Base-by-base conservation (phyloP, 2,113 vertebrate genomes). In the Oncorhynchus mykiss region DNA sequence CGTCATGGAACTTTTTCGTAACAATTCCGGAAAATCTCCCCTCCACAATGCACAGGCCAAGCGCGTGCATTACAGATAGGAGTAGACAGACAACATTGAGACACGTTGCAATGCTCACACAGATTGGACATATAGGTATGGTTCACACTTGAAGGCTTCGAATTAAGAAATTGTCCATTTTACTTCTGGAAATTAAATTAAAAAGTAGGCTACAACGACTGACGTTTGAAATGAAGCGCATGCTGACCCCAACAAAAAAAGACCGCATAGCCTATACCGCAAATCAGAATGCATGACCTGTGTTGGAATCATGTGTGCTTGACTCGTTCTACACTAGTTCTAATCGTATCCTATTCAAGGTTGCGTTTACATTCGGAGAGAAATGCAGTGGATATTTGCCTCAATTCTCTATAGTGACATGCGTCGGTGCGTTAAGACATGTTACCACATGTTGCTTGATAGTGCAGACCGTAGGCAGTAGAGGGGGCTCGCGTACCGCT, bases 1-100 rank as follows among this genome's bases (percentile, higher is more conserved):
- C 89, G 89, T 93, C 89, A 93, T 91, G 88, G 91, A 93, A 93
- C 89, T 90, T 92, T 92, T 88, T 84, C 89, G 78, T 86, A 80
- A 70, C 67, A 79, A 14, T 60, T n/a, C 57, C 5, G 14, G 20
- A 85, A 85, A 74, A 86, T 87, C 90, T 86, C 91, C 91, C 88
- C 87, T 22, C 59, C 85, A 84, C 84, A 78, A 54, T 14, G 49
- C 81, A 82, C 62, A 72, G 31, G 31, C 31, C 31, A 34, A 48
- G 89, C 85, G 88, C 88, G 90, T 85, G 86, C 90, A 75, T 24
- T 16, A n/a, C 87, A 65, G 80, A 54, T 54, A 64, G 81, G 80
- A 9, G 85, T 77, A 86, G 87, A 89, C 88, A 85, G 3, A 54
- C 88, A 87, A 88, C 90, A 87, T 68, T 18, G 83, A 79, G 80